These are phyloP conservation scores for Leuctra nigra DNA, from an alignment of 2,888 invertebrate genomes.

Conservation along the genomic window DNA sequence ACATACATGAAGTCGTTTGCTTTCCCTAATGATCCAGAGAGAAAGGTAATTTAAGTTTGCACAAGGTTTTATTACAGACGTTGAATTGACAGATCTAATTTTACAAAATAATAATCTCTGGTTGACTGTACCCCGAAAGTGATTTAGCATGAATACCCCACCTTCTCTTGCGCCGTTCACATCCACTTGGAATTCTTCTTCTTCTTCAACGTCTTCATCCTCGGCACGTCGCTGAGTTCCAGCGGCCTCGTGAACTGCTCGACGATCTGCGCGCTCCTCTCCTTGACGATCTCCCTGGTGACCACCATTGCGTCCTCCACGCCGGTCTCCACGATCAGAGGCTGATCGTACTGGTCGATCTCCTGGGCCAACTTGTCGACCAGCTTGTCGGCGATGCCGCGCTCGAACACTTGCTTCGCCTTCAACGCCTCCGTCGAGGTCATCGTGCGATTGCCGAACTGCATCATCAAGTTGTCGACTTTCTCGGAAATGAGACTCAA, in stretches of 20 bases:
- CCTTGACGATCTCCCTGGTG: conserved; percentile 46
- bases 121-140: too few relatives aligned
- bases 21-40: too few relatives aligned
- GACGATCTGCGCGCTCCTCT: conserved; percentile 48
- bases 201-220: not conserved
- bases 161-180: too few relatives aligned
- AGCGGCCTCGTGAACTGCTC: conserved; percentile 34
- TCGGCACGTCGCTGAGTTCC: not conserved
- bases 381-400: not conserved
- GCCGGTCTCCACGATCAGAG: conserved; percentile 42
- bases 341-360: conserved; percentile 39
- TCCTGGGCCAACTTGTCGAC: not conserved
- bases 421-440: not conserved
- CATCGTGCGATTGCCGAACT: not conserved
- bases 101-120: too few relatives aligned
- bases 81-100: too few relatives aligned
- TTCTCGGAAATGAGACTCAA: not conserved
- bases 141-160: too few relatives aligned
- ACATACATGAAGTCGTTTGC: too few relatives aligned
- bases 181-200: conserved; percentile 3
- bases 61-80: too few relatives aligned
- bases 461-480: not conserved
- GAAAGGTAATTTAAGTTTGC: too few relatives aligned
- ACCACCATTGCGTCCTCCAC: conserved; percentile 48
- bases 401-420: conserved; percentile 14